Percentiles rank a stretch among this genome's conserved stretches.
phyloP scores from a whole-genome alignment of 1,140 invertebrate genomes.

The Drosophila willistoni region DNA sequence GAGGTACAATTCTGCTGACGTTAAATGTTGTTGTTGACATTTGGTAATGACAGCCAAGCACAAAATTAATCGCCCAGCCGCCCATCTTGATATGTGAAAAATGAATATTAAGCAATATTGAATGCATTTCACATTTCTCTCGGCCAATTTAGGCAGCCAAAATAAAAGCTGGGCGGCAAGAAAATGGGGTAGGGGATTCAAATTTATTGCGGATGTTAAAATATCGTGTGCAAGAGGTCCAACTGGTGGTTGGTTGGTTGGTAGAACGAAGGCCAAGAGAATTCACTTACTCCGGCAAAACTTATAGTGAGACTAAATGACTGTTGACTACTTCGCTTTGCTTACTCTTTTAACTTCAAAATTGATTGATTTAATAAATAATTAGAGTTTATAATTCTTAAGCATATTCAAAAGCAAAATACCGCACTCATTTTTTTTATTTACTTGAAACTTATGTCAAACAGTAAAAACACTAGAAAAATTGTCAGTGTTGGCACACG shows the following conservation, averaged over 20 bases:
- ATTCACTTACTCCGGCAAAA: background rate
- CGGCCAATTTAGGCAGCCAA: background rate
- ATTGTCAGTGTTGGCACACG: background rate
- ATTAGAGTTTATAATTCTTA: background rate
- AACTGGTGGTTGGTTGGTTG: background rate
- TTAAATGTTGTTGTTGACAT: conserved; percentile 48
- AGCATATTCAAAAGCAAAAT: background rate
- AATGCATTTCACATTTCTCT: conserved; percentile 18
- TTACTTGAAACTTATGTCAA: background rate
- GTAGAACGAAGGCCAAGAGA: background rate
- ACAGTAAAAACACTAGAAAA: too few relatives aligned
- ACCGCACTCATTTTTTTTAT: background rate
- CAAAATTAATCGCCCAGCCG: conserved; percentile 51
- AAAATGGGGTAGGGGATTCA: too few relatives aligned
- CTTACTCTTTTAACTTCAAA: background rate
- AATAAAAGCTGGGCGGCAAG: too few relatives aligned
- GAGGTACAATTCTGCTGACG: conserved; percentile 14
- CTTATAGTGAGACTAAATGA: background rate
- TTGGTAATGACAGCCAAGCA: conserved; percentile 37
- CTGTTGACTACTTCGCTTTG: background rate
- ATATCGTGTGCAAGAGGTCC: background rate
- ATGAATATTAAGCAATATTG: conserved; percentile 44
- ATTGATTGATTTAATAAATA: background rate
- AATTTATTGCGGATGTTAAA: too few relatives aligned
- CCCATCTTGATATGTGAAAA: conserved; percentile 52